Evolutionary conservation across 2,888 invertebrate genomes (phyloP), one percentile per base, ranked within the genome.

Genomic region (Cataglyphis cursor): DNA sequence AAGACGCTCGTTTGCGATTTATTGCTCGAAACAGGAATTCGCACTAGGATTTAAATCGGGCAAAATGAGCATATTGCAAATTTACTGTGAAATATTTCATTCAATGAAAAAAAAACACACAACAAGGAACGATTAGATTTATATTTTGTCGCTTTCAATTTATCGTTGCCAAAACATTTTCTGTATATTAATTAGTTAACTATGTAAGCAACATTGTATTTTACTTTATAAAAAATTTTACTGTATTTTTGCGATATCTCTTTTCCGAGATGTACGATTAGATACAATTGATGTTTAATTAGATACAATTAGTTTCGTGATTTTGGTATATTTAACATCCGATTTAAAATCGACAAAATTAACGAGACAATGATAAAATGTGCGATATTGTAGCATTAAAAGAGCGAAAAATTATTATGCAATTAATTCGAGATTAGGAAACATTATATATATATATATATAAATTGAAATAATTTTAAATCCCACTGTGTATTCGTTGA

Each of bases 351-450:
- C 28, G 18, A 75, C 61, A 73, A 75, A 41, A 59, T 64, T 76
- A 51, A 84, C 54, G 65, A 64, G 62, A 64, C 21, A 57, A 70
- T 66, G 72, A 82, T 83, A 84, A 85, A 87, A 88, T 81, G 62
- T 75, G 86, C 82, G 76, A 87, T 81, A 75, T 66, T 83, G 64
- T 66, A 75, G 73, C 44, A 59, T n/a, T 61, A 83, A 72, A 66
- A 61, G 73, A 81, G 59, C 83, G 90, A 89, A 89, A 89, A 91
- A 89, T 90, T 87, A 90, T 90, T 88, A 85, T 83, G 87, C 89
- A 91, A 92, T 92, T 92, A 91, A 92, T 92, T 92, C 89, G 82
- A 88, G 89, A 92, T 92, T 89, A 92, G 87, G 80, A 85, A 83
- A 75, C 82, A 28, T 28, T 24, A 24, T 24, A 24, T 24, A 24